A percentile compares a stretch with the other conserved stretches of the same genome.
These are phyloP conservation scores for Anhinga rufa DNA, from an alignment of 2,113 vertebrate species.

Conservation along the genomic window DNA sequence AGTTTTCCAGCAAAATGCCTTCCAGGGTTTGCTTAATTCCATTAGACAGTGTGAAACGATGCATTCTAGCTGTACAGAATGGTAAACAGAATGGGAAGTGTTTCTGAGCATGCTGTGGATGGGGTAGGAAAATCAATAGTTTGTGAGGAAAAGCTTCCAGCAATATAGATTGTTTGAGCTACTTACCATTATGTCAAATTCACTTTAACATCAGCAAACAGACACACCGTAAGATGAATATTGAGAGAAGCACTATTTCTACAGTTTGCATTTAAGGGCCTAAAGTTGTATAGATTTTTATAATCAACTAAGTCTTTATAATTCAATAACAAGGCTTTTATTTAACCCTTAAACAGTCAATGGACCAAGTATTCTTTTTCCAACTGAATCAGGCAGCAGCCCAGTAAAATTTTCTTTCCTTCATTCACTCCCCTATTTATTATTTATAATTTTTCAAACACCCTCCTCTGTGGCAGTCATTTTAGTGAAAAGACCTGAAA, in stretches of 20 bases:
- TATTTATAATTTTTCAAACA: background rate
- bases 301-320: constrained; percentile 61
- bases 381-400: background rate
- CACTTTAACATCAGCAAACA: constrained; percentile 68
- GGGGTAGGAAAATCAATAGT: constrained; percentile 68
- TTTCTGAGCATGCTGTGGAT: constrained; percentile 40
- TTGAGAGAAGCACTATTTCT: constrained; percentile 47
- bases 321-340: constrained; percentile 39
- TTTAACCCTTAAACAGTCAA: constrained; percentile 42
- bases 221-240: constrained; percentile 45
- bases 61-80: constrained; percentile 16
- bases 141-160: constrained; percentile 64
- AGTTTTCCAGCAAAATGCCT: constrained; percentile 45
- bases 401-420: background rate
- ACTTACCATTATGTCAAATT: constrained; percentile 72
- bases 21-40: constrained; percentile 49
- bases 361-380: background rate
- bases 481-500: background rate
- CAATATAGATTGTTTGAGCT: constrained; percentile 69
- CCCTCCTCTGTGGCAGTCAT: background rate
- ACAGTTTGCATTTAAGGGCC: constrained; percentile 43
- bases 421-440: background rate
- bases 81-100: constrained; percentile 55
- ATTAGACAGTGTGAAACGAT: constrained; percentile 43
- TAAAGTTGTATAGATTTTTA: constrained; percentile 64